Evolutionary conservation across 2,797 vertebrate species (phyloP), one percentile per base, ranked within the genome.

Genomic region (Pempheris klunzingeri): DNA sequence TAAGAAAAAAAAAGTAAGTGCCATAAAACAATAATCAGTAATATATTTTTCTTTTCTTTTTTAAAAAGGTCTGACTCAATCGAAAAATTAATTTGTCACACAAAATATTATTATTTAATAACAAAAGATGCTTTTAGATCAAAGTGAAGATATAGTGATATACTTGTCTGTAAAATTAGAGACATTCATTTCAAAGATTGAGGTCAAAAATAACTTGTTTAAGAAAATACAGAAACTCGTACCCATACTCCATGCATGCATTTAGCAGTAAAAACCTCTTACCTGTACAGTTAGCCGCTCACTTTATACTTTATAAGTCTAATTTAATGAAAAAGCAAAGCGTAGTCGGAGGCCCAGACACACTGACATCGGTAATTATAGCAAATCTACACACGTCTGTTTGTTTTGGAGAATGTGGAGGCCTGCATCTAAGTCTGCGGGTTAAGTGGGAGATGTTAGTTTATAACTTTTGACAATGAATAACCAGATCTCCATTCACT

Each of bases 401-500:
- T 94, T 94, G 91, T 92, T 93, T 93, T 93, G 83, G 88, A 92
- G 86, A 94, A 92, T 91, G 90, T 89, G 87, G 87, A 92, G 88
- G 86, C 87, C 91, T 85, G 81, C 90, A 77, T 78, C 75, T 90
- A 84, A 85, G 87, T 92, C 89, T 90, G 90, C 78, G 84, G 90
- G 88, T 91, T 91, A 93, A 92, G 92, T 93, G 91, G 89, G 91
- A 94, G 91, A 94, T 95, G 73, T 89, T 92, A 91, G 91, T 96
- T 97, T 97, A 97, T 96, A 96, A 93, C 96, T 95, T 95, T 96
- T 93, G 92, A 96, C 96, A 97, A 96, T 97, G 96, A 98, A 96
- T 97, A 98, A 96, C 97, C 94, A 95, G 96, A 94, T 96, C 93
- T 93, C 96, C 94, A 93, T 97, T 97, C 95, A 95, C 93, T 94